Evolutionary conservation across 2,113 vertebrate genomes (phyloP).

Genomic region (Petaurus breviceps): DNA sequence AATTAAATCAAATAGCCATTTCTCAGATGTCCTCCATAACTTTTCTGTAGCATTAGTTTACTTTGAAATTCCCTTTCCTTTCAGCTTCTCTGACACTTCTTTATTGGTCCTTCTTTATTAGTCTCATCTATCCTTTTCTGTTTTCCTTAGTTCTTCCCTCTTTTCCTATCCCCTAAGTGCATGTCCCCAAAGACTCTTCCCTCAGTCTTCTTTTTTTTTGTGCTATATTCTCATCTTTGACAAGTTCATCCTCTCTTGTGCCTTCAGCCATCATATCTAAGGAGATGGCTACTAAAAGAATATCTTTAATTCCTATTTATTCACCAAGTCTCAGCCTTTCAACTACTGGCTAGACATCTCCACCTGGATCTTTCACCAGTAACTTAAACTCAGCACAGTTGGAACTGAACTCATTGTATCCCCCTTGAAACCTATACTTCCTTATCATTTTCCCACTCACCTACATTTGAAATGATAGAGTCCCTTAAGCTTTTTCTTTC

Average conservation of each 20-base stretch:
- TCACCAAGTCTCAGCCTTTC: not conserved
- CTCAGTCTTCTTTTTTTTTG: not conserved
- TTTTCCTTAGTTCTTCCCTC: not conserved
- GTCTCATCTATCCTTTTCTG: not conserved
- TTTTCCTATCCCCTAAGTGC: not conserved
- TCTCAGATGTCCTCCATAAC: not conserved
- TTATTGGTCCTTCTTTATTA: not conserved
- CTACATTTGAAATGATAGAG: not conserved
- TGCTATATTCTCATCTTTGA: not conserved
- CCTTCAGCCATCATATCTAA: not conserved
- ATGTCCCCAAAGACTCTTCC: not conserved
- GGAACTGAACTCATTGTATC: not conserved
- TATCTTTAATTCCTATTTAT: not conserved
- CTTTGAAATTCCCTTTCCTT: not conserved
- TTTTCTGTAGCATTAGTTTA: not conserved
- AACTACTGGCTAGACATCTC: not conserved
- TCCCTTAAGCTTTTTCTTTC: not conserved
- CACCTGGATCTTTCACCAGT: not conserved
- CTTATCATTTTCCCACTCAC: not conserved
- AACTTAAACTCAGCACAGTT: not conserved
- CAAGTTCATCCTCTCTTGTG: not conserved
- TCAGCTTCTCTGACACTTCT: not conserved
- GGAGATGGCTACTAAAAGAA: not conserved
- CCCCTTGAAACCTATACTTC: not conserved
- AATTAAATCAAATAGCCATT: not conserved